Evolutionary conservation across 2,113 vertebrate species (phyloP).

Genomic region (Pimephales promelas): DNA sequence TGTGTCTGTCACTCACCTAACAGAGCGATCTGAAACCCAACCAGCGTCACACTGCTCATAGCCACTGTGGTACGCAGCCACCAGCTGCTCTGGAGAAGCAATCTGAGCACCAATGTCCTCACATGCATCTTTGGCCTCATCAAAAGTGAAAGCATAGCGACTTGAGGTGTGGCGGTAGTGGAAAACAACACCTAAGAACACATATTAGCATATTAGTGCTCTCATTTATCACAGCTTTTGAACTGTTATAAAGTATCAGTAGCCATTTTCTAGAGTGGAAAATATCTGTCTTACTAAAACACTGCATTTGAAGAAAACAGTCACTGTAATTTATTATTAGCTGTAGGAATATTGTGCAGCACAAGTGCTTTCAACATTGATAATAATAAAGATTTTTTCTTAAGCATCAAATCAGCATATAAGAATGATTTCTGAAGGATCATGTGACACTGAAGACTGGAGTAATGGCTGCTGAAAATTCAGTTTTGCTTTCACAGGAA

Average conservation of each 20-base stretch:
- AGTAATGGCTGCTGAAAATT: not conserved
- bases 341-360: not conserved
- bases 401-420: not conserved
- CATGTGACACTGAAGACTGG: not conserved
- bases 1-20: constrained; percentile 78
- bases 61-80: constrained; percentile 86
- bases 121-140: constrained; percentile 82
- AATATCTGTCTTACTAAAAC: not conserved
- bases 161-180: constrained; percentile 87
- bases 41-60: constrained; percentile 93
- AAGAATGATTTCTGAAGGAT: not conserved
- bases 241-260: not conserved
- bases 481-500: not conserved
- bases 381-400: not conserved
- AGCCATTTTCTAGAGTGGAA: not conserved
- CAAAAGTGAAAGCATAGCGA: constrained; percentile 87
- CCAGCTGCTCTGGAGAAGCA: constrained; percentile 88
- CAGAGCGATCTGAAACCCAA: constrained; percentile 91
- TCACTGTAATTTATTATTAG: not conserved
- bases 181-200: constrained; percentile 87
- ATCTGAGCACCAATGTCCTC: constrained; percentile 83
- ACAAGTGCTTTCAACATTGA: not conserved
- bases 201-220: constrained; percentile 2
- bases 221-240: not conserved
- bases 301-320: not conserved